phyloP scores from a whole-genome alignment of 1,140 invertebrate genomes.

The Trichomalopsis sarcophagae region DNA sequence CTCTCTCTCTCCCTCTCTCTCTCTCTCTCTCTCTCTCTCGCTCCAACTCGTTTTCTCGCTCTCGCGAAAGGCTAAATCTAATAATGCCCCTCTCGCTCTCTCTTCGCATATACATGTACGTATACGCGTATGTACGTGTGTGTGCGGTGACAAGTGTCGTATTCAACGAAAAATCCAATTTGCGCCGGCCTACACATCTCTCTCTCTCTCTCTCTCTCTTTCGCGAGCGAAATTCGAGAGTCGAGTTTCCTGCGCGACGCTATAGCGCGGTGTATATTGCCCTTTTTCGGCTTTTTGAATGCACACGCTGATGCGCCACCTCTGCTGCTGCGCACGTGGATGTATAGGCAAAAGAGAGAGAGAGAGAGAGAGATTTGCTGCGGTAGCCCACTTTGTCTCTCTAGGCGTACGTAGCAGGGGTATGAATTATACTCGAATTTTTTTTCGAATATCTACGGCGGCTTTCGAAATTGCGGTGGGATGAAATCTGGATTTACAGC shows the following conservation, averaged over 20 bases:
- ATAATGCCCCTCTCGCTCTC: constrained; percentile 26
- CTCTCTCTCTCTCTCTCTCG: neutral
- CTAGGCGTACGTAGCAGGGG: neutral
- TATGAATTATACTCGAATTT: neutral
- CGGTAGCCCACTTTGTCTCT: neutral
- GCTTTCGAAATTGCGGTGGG: neutral
- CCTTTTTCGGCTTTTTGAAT: neutral
- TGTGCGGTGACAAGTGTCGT: constrained; percentile 42
- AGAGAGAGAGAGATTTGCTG: neutral
- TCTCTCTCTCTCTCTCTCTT: neutral
- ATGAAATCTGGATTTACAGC: no score
- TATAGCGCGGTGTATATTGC: neutral
- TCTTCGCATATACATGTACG: neutral
- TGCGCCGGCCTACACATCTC: neutral
- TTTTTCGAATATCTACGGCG: neutral
- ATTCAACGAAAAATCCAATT: constrained; percentile 47
- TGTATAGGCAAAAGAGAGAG: no score
- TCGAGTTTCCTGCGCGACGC: neutral
- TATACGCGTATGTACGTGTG: neutral
- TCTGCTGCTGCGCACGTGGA: no score
- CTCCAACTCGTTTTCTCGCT: constrained; percentile 22
- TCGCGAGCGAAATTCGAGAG: constrained; percentile 24
- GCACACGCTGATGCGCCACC: neutral
- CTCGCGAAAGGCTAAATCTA: constrained; percentile 44
- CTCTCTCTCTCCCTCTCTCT: constrained; percentile 6